Conservation (phyloP, 2,888 invertebrate species). For the Drosophila koepferae region DNA sequence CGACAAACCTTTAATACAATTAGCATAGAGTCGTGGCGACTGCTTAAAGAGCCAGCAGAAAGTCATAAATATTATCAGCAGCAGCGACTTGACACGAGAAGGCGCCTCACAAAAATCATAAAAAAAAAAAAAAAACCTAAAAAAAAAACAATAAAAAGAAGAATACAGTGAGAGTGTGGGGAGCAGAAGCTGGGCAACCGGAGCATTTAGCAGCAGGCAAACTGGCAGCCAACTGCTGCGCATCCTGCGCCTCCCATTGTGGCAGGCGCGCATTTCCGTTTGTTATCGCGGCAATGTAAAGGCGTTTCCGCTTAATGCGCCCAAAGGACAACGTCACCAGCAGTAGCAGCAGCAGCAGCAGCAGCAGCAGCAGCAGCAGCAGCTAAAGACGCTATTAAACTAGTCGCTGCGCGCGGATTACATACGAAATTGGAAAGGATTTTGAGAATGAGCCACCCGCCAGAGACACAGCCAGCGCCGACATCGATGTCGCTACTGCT, state of each 20-base stretch:
- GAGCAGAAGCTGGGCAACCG: constrained; percentile 42
- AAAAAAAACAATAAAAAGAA: constrained; percentile 20
- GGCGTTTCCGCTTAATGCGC: constrained; percentile 74
- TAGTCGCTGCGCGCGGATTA: constrained; percentile 69
- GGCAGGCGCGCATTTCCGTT: constrained; percentile 73
- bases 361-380: constrained; percentile 26
- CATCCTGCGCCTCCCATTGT: constrained; percentile 57
- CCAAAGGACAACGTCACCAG: constrained; percentile 49
- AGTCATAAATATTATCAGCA: constrained; percentile 73
- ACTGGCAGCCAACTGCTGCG: constrained; percentile 56
- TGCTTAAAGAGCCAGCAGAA: constrained; percentile 30
- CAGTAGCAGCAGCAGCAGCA: constrained; percentile 25
- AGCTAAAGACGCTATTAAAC: constrained; percentile 52
- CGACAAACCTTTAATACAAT: constrained; percentile 44
- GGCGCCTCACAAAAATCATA: constrained; percentile 7
- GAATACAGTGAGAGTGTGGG: background rate
- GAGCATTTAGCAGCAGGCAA: constrained; percentile 71
- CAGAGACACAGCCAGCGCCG: constrained; percentile 16
- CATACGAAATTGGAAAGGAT: constrained; percentile 69
- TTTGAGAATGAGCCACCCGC: constrained; percentile 74
- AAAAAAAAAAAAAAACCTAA: constrained; percentile 19
- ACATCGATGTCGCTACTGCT: constrained; percentile 10
- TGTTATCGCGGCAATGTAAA: constrained; percentile 78
- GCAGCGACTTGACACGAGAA: constrained; percentile 44
- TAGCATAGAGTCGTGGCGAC: constrained; percentile 9